Conservation (phyloP, 2,113 vertebrate species). For the Hymenochirus boettgeri region DNA sequence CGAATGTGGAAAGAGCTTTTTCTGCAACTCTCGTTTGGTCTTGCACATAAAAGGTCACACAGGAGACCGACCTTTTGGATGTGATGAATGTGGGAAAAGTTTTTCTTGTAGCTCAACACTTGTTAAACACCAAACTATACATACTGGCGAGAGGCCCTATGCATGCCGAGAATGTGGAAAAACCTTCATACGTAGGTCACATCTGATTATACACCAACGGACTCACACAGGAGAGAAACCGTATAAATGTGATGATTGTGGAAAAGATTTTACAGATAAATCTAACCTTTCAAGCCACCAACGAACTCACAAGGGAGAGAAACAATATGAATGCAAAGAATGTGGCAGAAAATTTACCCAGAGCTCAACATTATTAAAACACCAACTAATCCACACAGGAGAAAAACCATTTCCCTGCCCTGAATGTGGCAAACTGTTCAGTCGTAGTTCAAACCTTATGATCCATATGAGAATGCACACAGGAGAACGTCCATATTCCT, state of each 20-base stretch:
- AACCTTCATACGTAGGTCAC: constrained; percentile 37
- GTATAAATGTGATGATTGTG: constrained; percentile 48
- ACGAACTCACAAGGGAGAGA: constrained; percentile 39
- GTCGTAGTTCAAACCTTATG: constrained; percentile 53
- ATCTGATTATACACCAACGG: constrained; percentile 53
- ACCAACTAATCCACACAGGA: constrained; percentile 56
- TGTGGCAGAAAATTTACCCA: constrained; percentile 57
- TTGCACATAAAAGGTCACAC: constrained; percentile 50
- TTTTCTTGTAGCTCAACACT: constrained; percentile 49
- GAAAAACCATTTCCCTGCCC: constrained; percentile 57
- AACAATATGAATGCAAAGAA: constrained; percentile 48
- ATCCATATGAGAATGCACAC: constrained; percentile 55
- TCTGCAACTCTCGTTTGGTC: constrained; percentile 46
- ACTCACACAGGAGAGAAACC: constrained; percentile 55
- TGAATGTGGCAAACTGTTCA: constrained; percentile 56
- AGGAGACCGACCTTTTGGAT: constrained; percentile 50
- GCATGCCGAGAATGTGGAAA: constrained; percentile 55
- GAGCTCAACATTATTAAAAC: constrained; percentile 54
- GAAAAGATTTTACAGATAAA: constrained; percentile 43
- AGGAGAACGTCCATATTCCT: constrained; percentile 45
- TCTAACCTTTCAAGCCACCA: constrained; percentile 33
- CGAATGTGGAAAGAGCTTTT: constrained; percentile 51
- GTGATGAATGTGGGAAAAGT: constrained; percentile 48
- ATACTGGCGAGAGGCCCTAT: constrained; percentile 46
- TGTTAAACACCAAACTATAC: constrained; percentile 51